Base-by-base conservation (phyloP, 2,113 vertebrate genomes). In the Oncorhynchus kisutch region DNA sequence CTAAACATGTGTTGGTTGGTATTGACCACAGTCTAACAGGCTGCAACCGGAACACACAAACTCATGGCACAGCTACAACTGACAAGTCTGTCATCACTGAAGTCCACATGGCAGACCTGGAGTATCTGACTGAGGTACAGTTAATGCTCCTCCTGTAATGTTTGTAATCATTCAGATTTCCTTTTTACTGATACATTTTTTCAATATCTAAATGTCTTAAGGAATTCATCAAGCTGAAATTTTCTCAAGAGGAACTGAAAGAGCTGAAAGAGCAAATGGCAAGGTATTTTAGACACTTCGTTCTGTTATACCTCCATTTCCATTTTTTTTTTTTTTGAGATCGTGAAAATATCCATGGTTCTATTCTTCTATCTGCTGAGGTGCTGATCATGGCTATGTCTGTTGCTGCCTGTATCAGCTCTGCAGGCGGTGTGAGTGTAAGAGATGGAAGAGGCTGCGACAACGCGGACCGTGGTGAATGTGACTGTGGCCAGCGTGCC, bases 31-130 rank as follows among this genome's bases (percentile, higher is more conserved):
- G 60, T 4, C 70, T 12, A n/a, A 0, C 57, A 18, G 3, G 6
- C 9, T 29, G 49, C 16, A 20, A 12, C 13, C 88, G 45, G 3
- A 71, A 76, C 16, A 83, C 83, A 29, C 91, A 91, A 51, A 91
- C 89, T 4, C 31, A 79, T 18, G 54, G 60, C 18, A 67, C 65
- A 9, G 54, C 57, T 39, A 85, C 87, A 2, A 77, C 79, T 13
- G 91, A 92, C 48, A 88, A 89, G 70, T 24, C 67, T n/a, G 22
- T 85, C 45, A 70, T 74, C 7, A 93, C 91, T 24, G 89, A 90
- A 6, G 65, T 94, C 51, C 78, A 70, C 72, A 92, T 92, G 86
- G 22, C 81, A 24, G 92, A 94, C 68, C 39, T 45, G 39, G 39
- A 45, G 9, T 45, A 45, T 45, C 39, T 45, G 9, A 45, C 71